These are phyloP conservation scores for Microchirus variegatus DNA, from an alignment of 2,797 vertebrate species.

Conservation along the genomic window DNA sequence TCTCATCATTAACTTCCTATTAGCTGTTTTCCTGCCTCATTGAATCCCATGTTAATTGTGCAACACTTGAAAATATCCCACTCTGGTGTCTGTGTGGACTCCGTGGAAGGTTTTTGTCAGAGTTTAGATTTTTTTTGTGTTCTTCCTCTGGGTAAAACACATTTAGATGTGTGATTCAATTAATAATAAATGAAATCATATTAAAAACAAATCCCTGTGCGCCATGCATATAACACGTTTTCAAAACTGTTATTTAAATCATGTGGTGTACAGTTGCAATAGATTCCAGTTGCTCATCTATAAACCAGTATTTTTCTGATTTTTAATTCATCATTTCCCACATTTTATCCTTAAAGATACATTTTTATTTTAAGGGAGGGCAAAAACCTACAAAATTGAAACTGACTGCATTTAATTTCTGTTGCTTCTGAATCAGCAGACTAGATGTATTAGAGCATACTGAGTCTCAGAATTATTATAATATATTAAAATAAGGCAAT, in stretches of 20 bases:
- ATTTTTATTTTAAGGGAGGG: no score
- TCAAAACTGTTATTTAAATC: no score
- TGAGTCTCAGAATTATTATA: slow-evolving; percentile 11
- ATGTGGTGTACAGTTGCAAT: no score
- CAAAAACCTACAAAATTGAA: no score
- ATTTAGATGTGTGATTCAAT: slow-evolving; percentile 5
- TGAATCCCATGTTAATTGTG: slow-evolving; percentile 67
- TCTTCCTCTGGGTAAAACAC: slow-evolving; percentile 19
- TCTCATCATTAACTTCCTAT: slow-evolving; percentile 79
- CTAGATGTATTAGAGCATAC: not conserved
- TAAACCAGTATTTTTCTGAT: no score
- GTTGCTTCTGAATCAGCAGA: no score
- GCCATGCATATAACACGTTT: no score
- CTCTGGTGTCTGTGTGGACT: slow-evolving; percentile 27
- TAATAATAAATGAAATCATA: slow-evolving; percentile 1
- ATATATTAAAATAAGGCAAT: slow-evolving; percentile 17
- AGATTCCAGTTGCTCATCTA: no score
- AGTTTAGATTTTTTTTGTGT: slow-evolving; percentile 17
- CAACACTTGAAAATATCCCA: slow-evolving; percentile 59
- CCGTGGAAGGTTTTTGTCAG: slow-evolving; percentile 18
- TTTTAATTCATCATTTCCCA: no score
- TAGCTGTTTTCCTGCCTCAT: slow-evolving; percentile 75
- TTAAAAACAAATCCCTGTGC: not conserved
- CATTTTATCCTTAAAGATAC: no score
- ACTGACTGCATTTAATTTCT: no score